Base-by-base conservation (phyloP, 2,113 vertebrate genomes). In the Mola mola region DNA sequence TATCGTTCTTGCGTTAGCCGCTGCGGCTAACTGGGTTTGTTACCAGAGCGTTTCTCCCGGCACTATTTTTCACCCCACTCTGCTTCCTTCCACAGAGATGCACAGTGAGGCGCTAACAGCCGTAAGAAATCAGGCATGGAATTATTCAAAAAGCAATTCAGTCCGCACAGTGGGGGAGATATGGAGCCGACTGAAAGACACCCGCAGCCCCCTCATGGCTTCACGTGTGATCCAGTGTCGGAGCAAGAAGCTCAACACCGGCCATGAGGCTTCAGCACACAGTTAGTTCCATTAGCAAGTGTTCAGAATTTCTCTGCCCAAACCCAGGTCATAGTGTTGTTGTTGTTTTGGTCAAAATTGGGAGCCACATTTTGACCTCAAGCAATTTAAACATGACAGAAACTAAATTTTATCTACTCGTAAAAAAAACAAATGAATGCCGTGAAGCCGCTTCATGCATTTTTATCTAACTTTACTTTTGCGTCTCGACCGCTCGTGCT, bases 81-180 rank as follows among this genome's bases (percentile, higher is more conserved):
- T 22, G 28, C 8, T 53, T 52, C 57, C 33, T 43, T 53, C 66
- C 65, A 66, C 16, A 4, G 76, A 69, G 68, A 79, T 12, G 62
- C 74, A 76, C 71, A 72, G 67, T 71, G 24, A 65, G 75, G 74
- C 44, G 19, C 81, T 81, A 77, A 86, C 75, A 81, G 75, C 85
- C 78, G 50, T 75, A 64, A 68, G 72, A 84, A 86, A 86, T 86
- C 83, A 78, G 77, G 60, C 79, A 65, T 84, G 77, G 79, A 69
- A 87, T 83, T 81, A 86, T 87, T 87, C 85, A 81, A 79, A 83
- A 81, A 84, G 79, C 83, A 74, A 76, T 86, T 84, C 60, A 74
- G 78, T 21, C 72, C 48, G 64, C 85, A 75, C 82, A 82, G 75
- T 49, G 60, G 73, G 75, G 73, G 55, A 66, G 75, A 78, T 78